Evolutionary conservation across 2,888 invertebrate species (phyloP).

Genomic region (Phasia obesa): DNA sequence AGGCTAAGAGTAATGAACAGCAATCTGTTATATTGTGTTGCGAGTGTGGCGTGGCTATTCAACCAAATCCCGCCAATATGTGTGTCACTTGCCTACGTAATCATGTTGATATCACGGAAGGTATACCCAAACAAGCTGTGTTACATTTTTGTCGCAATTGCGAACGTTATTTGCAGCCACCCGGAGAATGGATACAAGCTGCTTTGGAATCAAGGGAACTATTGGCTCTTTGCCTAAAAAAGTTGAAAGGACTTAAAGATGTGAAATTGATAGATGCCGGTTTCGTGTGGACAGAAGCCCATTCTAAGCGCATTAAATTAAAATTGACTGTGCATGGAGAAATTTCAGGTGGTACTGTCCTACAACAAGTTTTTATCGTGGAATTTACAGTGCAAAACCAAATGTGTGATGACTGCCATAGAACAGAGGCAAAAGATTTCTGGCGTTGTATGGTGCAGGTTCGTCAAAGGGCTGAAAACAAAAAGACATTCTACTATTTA

Average conservation of each 20-base stretch:
- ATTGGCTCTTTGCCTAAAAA: conserved; percentile 94
- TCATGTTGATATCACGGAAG: conserved; percentile 96
- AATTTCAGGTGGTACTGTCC: conserved; percentile 93
- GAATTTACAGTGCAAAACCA: conserved; percentile 95
- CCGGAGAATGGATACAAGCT: conserved; percentile 92
- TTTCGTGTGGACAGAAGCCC: conserved; percentile 99
- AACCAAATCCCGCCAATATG: conserved; percentile 98
- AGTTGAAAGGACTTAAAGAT: conserved; percentile 93
- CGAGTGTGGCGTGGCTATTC: conserved; percentile 95
- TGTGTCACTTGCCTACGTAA: conserved; percentile 96
- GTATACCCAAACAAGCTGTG: conserved; percentile 96
- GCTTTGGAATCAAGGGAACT: conserved; percentile 95
- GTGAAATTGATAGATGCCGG: conserved; percentile 97
- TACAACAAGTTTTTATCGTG: conserved; percentile 97
- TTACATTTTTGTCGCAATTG: conserved; percentile 96
- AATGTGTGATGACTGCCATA: conserved; percentile 99
- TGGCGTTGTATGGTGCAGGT: conserved; percentile 97
- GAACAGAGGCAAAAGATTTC: conserved; percentile 97
- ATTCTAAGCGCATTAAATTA: conserved; percentile 98
- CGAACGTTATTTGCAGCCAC: conserved; percentile 97
- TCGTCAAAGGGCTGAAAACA: conserved; percentile 93
- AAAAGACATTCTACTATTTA: conserved; percentile 98
- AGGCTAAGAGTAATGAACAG: not conserved
- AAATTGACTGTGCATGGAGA: conserved; percentile 98
- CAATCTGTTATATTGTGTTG: conserved; percentile 87